Base-by-base conservation (phyloP, 2,797 vertebrate genomes). In the Cirrhinus mrigala region DNA sequence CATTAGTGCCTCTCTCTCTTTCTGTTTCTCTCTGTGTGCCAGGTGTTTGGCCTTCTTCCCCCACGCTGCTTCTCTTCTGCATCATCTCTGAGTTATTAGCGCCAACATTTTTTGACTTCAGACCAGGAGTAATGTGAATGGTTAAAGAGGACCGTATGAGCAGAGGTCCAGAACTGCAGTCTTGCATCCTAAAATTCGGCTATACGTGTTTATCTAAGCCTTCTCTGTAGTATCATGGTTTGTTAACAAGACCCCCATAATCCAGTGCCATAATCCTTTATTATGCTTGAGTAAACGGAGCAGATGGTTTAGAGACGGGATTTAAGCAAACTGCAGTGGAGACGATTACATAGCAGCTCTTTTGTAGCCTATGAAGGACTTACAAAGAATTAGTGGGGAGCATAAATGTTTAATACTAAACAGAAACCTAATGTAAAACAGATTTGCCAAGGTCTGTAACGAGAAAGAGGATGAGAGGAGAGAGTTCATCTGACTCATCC, bases 231-330 rank as follows among this genome's bases (percentile, higher is more conserved):
- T 69, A 68, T 78, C 82, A 84, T 69, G 54, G 52, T 70, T 71
- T 79, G 75, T 79, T 79, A 79, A 85, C 76, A 85, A 79, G 64
- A 71, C 40, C 52, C 76, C 33, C 24, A 62, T 85, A 85, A 85
- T 85, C 83, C 66, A 79, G 76, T 33, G 54, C 27, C 54, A 71
- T 85, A 85, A 85, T 85, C 83, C 83, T 85, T 85, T 79, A 70
- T 60, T 50, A 85, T 29, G 54, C 83, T 62, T 48, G 76, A 71
- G 83, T 71, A 79, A 79, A 33, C 18, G 20, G 24, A 84, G 66
- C 83, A 84, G 83, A 85, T 85, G 83, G 83, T 71, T 58, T 85
- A 58, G 66, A 79, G 83, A 79, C 40, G 3, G 29, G 66, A 79
- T 84, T 84, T 85, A 62, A 70, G 50, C 66, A 56, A 78, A 84